Evolutionary conservation across 2,888 invertebrate species (phyloP), one percentile per base, ranked within the genome.

Genomic region (Tortricodes alternella): DNA sequence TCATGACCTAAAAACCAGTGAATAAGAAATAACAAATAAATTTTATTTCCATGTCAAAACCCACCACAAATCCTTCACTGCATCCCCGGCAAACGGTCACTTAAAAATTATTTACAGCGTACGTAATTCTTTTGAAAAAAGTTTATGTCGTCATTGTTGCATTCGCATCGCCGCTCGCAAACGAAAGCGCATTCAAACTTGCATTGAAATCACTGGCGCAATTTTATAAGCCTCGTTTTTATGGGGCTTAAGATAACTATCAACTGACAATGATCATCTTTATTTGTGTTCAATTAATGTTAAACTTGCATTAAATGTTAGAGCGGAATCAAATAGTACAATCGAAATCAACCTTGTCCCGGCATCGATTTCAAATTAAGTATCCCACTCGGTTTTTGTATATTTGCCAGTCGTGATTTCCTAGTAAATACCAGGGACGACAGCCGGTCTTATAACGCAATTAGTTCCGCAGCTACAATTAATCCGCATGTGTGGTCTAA

Each of bases 41-140:
- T 51, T 58, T 50, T 24, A 50, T 43, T 58, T 46, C 21, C 29
- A 53, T 59, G 60, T 63, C 63, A 60, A 50, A 68, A 65, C 70
- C 70, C 70, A 68, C 67, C 68, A 65, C 70, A 72, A 74, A 74
- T 73, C 68, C 76, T 73, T 76, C 73, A 73, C 67, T 62, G 67
- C 70, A 74, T 63, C 62, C 66, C 71, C 64, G 63, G 67, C 68
- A 72, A 78, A 76, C 68, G 76, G 76, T 78, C 79, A 76, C 74
- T 81, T 78, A 74, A 77, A 75, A 65, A 75, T 78, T 77, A 84
- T 85, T 83, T 83, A 83, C 72, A 62, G 67, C 62, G 49, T 55
- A 52, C 73, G 77, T 81, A 76, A 80, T 73, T 82, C 76, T 76
- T 74, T 75, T 67, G 43, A 65, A 44, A 65, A 29, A 64, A 44